Base-by-base conservation (phyloP, 2,888 invertebrate species). In the Drosophila melanosoma region DNA sequence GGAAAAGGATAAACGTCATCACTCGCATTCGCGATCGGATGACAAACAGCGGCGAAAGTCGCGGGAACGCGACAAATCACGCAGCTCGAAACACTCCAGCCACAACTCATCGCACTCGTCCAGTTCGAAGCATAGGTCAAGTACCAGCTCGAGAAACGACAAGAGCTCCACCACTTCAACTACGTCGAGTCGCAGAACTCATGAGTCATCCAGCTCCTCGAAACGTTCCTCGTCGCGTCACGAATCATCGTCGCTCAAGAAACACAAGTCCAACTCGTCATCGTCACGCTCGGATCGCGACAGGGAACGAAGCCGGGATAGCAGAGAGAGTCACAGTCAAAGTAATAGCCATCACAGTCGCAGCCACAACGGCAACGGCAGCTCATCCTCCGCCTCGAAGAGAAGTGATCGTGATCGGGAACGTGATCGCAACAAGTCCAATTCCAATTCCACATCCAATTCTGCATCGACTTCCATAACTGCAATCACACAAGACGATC, bases 401-500 rank as follows among this genome's bases (percentile, higher is more conserved):
- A 62, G 73, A 10, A 81, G 67, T 29, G 77, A 87, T 7, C 74
- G 81, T 11, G 82, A 82, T 26, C 79, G 78, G 0, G 79, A 82
- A 5, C 78, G 74, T 15, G 79, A 78, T 48, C 80, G 74, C 0
- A 63, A 76, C 49, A 90, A 87, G 67, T 81, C 78, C 0, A 76
- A 45, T 15, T 72, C 78, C 33, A 80, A 66, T 51, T 72, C 74
- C 6, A 64, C 74, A 8, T 69, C 74, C 35, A 79, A 66, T 52
- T 70, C 75, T 8, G 64, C 75, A 6, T 42, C 72, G 1, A 72
- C 63, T 52, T 69, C 82, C 15, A 56, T 67, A 35, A 52, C 58
- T 15, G 35, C 79, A 20, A 42, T 66, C 17, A 54, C 74, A 15
- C 77, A 70, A 65, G 97, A 97, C 88, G 97, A 97, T 91, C 96